Percentiles rank a stretch among this genome's conserved stretches.
Conservation (phyloP, 2,797 vertebrate species). For the Ibycter americanus region DNA sequence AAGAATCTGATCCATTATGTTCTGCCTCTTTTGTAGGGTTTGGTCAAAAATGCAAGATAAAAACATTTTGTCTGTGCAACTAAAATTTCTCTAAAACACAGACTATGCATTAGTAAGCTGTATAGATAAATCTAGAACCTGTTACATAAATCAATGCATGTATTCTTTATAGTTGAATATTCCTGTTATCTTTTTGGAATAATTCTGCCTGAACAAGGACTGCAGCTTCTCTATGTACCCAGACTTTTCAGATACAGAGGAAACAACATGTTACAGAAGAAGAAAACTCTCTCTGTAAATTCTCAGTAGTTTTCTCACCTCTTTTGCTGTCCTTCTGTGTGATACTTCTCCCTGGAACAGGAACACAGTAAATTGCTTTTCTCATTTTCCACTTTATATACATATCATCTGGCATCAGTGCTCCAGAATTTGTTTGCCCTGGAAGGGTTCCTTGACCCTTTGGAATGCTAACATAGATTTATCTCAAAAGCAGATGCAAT, state of each 20-base stretch:
- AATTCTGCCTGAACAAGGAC: neutral
- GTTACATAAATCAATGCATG: neutral
- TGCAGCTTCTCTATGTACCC: neutral
- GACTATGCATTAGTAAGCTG: neutral
- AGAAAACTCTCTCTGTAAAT: neutral
- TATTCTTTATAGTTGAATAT: neutral
- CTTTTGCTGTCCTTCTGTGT: neutral
- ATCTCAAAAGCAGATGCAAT: slow-evolving; percentile 44
- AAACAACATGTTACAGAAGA: neutral
- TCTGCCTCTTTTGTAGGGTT: neutral
- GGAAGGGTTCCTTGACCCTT: slow-evolving; percentile 53
- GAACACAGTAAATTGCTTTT: slow-evolving; percentile 9
- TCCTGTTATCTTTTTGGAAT: neutral
- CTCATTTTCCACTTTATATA: slow-evolving; percentile 46
- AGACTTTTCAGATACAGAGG: neutral
- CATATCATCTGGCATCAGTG: slow-evolving; percentile 23
- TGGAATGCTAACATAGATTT: slow-evolving; percentile 62
- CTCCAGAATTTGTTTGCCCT: slow-evolving; percentile 49
- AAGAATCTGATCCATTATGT: neutral
- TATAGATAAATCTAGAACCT: neutral
- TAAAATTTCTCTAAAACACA: neutral
- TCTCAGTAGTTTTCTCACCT: slow-evolving; percentile 55
- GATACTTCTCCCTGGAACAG: neutral
- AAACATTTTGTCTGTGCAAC: neutral
- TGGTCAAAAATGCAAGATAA: neutral